These are phyloP conservation scores for Pocota personata DNA, from an alignment of 2,888 invertebrate genomes.

Conservation along the genomic window DNA sequence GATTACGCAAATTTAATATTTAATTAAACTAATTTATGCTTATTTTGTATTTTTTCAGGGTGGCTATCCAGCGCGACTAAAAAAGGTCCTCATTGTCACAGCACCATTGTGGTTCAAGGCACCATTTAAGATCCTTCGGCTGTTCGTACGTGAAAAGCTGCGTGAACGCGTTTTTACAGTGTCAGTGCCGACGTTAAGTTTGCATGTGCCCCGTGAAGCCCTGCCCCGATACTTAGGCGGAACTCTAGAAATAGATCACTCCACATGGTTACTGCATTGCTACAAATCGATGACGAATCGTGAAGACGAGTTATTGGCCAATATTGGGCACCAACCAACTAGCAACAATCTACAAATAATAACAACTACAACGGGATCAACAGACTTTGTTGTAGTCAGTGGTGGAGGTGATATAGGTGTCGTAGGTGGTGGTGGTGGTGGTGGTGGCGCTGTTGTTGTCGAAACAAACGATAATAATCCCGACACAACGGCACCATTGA, in stretches of 20 bases:
- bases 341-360: constrained; percentile 68
- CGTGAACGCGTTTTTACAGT: constrained; percentile 98
- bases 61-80: constrained; percentile 97
- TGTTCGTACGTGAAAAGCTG: constrained; percentile 97
- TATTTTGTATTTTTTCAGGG: constrained; percentile 86
- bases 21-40: constrained; percentile 2
- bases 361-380: constrained; percentile 53
- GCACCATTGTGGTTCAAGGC: constrained; percentile 99
- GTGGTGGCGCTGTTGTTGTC: constrained; percentile 78
- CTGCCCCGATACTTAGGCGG: constrained; percentile 96
- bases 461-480: constrained; percentile 82
- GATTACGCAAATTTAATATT: not conserved
- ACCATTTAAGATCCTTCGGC: constrained; percentile 96
- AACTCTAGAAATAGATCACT: constrained; percentile 93
- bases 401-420: constrained; percentile 77
- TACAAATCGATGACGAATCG: constrained; percentile 94
- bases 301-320: constrained; percentile 83
- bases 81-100: constrained; percentile 98
- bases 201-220: constrained; percentile 95
- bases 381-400: constrained; percentile 73
- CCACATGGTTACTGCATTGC: constrained; percentile 91
- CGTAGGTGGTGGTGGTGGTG: constrained; percentile 52
- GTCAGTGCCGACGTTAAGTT: constrained; percentile 93
- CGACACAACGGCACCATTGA: constrained; percentile 74
- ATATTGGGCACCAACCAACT: constrained; percentile 81